Conservation (phyloP, 2,888 invertebrate species). For the Erebia epiphron region DNA sequence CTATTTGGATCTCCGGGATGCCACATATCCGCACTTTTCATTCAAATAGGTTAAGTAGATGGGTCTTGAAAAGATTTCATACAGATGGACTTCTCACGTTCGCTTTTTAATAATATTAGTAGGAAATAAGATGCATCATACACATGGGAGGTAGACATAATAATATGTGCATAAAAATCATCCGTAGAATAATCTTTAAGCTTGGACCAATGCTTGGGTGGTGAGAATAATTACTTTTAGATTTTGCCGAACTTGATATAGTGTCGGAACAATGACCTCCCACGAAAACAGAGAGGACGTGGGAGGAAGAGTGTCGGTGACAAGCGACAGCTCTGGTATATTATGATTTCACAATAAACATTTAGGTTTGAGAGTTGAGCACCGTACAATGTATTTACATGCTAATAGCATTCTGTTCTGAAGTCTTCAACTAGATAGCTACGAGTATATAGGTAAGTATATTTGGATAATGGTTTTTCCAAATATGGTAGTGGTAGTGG, state of each 20-base stretch:
- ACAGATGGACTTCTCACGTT: too few relatives aligned
- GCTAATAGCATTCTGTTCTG: background rate
- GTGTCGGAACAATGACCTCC: slow-evolving; percentile 57
- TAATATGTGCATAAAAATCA: too few relatives aligned
- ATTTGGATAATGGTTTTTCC: too few relatives aligned
- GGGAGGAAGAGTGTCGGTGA: slow-evolving; percentile 31
- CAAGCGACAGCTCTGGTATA: slow-evolving; percentile 27
- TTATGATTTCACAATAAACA: slow-evolving; percentile 26
- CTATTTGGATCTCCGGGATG: too few relatives aligned
- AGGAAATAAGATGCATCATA: too few relatives aligned
- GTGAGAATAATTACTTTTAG: slow-evolving; percentile 9
- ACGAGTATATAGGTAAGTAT: too few relatives aligned
- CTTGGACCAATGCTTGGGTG: background rate
- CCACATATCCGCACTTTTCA: too few relatives aligned
- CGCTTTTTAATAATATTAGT: too few relatives aligned
- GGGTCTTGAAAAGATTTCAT: too few relatives aligned
- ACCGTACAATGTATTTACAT: slow-evolving; percentile 12
- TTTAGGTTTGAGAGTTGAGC: background rate
- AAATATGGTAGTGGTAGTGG: too few relatives aligned
- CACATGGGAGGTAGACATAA: too few relatives aligned
- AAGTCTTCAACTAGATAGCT: background rate
- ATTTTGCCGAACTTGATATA: slow-evolving; percentile 47
- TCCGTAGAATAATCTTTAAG: background rate
- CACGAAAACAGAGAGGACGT: slow-evolving; percentile 46
- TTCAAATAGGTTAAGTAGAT: too few relatives aligned